Evolutionary conservation across 2,888 invertebrate species (phyloP), one percentile per base, ranked within the genome.

Genomic region (Cosmorhoe ocellata): DNA sequence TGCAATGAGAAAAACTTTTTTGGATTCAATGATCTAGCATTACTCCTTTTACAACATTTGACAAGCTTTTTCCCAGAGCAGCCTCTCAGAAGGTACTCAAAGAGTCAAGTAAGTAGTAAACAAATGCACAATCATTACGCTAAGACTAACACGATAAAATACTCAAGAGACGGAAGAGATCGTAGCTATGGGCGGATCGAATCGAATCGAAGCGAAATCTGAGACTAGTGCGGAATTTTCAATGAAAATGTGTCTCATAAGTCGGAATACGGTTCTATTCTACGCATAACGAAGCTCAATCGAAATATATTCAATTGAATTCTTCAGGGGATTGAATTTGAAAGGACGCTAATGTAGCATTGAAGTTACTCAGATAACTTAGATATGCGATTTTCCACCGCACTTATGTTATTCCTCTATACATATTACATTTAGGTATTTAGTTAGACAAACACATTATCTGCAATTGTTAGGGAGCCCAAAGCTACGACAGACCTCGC

Each of bases 71-170:
- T 27, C 48, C 1, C 40, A 48, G 47, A 12, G 40, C 31, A 36
- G 44, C 48, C 31, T 26, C 6, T 33, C 18, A 46, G n/a, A 10
- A 26, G 28, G 43, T 48, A 14, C 55, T 43, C 55, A 40, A n/a
- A n/a, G 37, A 52, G 49, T 54, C 60, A 56, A 53, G 66, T 67
- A 68, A 76, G 79, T 72, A 72, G 79, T 67, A 74, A 76, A 75
- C 71, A 67, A 70, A 75, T 68, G 67, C 59, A 66, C 58, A 66
- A 66, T 40, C 32, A 53, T 67, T 70, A 74, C 63, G 63, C 78
- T 84, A 83, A 80, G 58, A 78, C 87, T 87, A 85, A 87, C 84
- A 88, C 87, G 85, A 85, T 81, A 59, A 51, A 53, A 55, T 59
- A 61, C 54, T 53, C 55, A 51, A 56, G 46, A 54, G 48, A 51